A percentile compares a stretch with the other conserved stretches of the same genome.
These are phyloP conservation scores for Panzeria rudis DNA, from an alignment of 2,888 invertebrate species.

Conservation along the genomic window DNA sequence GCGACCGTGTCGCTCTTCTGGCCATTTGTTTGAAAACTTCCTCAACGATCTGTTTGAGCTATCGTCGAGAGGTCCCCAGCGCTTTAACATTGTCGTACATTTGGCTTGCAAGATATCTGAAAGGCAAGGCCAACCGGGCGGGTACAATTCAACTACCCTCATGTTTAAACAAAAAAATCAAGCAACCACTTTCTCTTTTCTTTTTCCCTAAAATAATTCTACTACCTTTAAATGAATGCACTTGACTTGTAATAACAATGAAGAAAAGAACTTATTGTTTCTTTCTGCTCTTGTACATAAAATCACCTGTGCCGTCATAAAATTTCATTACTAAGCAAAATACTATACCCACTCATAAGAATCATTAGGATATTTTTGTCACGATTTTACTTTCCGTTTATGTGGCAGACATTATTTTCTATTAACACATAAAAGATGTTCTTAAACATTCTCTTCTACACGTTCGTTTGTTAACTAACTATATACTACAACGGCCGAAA, in stretches of 20 bases:
- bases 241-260: slow-evolving; percentile 3
- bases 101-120: too few relatives aligned
- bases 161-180: background rate
- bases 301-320: slow-evolving; percentile 33
- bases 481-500: background rate
- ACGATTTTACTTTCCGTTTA: slow-evolving; percentile 69
- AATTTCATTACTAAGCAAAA: slow-evolving; percentile 40
- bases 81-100: too few relatives aligned
- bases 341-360: slow-evolving; percentile 12
- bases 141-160: background rate
- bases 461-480: background rate
- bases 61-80: too few relatives aligned
- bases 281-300: background rate
- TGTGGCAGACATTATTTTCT: slow-evolving; percentile 69
- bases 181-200: background rate
- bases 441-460: slow-evolving; percentile 26
- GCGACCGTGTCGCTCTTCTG: too few relatives aligned
- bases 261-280: slow-evolving; percentile 1
- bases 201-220: background rate
- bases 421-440: slow-evolving; percentile 60
- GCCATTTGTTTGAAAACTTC: too few relatives aligned
- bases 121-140: too few relatives aligned
- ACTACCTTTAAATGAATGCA: background rate
- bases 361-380: slow-evolving; percentile 68
- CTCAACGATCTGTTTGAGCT: too few relatives aligned